phyloP scores from a whole-genome alignment of 1,140 invertebrate species.

The Geopemphigus sp. region DNA sequence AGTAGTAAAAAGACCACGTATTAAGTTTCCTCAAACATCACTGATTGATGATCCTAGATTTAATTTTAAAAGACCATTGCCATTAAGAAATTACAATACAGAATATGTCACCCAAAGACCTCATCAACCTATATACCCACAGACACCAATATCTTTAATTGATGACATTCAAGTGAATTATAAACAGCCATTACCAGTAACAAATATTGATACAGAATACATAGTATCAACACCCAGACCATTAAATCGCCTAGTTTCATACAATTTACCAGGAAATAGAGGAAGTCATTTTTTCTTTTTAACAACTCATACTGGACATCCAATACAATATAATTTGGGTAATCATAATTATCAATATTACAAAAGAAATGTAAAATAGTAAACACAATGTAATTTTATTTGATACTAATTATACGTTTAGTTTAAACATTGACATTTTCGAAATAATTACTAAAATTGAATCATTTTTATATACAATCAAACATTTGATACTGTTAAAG shows the following conservation, averaged over 20 bases:
- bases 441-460: neutral
- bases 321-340: constrained; percentile 53
- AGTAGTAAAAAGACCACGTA: constrained; percentile 2
- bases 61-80: constrained; percentile 33
- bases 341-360: constrained; percentile 38
- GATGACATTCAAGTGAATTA: constrained; percentile 61
- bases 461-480: constrained; percentile 20
- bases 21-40: constrained; percentile 54
- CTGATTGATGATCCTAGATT: constrained; percentile 52
- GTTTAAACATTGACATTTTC: constrained; percentile 5
- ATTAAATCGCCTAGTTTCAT: constrained; percentile 63
- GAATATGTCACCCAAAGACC: constrained; percentile 38
- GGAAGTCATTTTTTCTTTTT: constrained; percentile 74
- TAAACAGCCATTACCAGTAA: constrained; percentile 57
- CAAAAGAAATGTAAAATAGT: constrained; percentile 31
- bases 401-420: constrained; percentile 35
- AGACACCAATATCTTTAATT: constrained; percentile 48
- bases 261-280: constrained; percentile 65
- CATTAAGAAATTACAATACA: constrained; percentile 31
- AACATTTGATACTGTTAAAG: constrained; percentile 38
- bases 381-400: neutral
- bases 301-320: constrained; percentile 61
- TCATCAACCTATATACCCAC: constrained; percentile 7
- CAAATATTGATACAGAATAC: constrained; percentile 61
- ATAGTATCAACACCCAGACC: constrained; percentile 29